Percentiles rank a stretch among this genome's conserved stretches.
phyloP scores from a whole-genome alignment of 35 echinoderm and acorn worm genomes.

The Heliocidaris tuberculata region DNA sequence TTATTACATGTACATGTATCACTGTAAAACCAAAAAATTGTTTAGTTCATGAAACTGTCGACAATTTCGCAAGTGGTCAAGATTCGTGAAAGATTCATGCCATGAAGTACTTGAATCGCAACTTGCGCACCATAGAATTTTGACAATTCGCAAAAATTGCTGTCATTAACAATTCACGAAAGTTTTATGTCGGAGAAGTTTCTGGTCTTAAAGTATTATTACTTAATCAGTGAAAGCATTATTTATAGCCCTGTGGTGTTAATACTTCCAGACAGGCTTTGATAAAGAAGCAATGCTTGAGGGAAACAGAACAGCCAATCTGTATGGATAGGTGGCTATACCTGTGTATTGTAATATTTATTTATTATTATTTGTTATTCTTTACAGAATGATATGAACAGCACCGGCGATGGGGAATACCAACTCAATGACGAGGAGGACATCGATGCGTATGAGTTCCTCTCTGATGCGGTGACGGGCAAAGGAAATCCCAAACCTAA shows the following conservation, averaged over 20 bases:
- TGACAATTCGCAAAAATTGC: too few relatives aligned
- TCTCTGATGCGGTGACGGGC: slow-evolving; percentile 75
- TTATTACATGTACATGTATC: too few relatives aligned
- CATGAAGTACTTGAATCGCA: too few relatives aligned
- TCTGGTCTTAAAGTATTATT: background rate
- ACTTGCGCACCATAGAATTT: too few relatives aligned
- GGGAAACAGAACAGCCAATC: too few relatives aligned
- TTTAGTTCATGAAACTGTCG: background rate
- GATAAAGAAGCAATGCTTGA: too few relatives aligned
- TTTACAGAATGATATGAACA: background rate
- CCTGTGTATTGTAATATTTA: background rate
- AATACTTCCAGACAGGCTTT: too few relatives aligned
- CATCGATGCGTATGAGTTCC: slow-evolving; percentile 78
- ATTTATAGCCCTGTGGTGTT: background rate
- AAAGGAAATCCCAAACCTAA: slow-evolving; percentile 22
- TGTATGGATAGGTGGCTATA: too few relatives aligned
- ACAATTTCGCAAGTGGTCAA: background rate
- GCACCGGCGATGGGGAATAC: background rate
- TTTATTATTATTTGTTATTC: background rate
- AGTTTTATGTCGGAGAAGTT: background rate
- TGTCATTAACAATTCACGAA: background rate
- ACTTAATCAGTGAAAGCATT: too few relatives aligned
- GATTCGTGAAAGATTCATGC: background rate
- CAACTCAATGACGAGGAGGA: slow-evolving; percentile 51
- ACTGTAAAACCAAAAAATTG: too few relatives aligned